Base-by-base conservation (phyloP, 2,113 vertebrate genomes). In the Acrocephalus arundinaceus region DNA sequence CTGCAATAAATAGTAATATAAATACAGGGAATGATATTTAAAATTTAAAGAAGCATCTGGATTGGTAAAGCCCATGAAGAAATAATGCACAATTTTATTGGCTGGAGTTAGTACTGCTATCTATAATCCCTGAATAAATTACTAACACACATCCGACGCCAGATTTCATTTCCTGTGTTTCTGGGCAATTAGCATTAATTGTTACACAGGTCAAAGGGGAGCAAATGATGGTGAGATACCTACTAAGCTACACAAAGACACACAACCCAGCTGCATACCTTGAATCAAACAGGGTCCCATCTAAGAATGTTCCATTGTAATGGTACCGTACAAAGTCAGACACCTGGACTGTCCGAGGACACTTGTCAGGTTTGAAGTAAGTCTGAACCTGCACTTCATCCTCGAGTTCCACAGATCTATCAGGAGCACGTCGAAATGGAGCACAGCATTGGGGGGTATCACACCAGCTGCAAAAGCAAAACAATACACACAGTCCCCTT, bases 271-370 rank as follows among this genome's bases (percentile, higher is more conserved):
- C 23, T n/a, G 45, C 31, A 1, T 85, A 99, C 99, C 99, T 99
- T 20, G 99, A 99, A 75, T 99, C 99, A 85, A 99, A 99, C 5
- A 99, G 98, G 0, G 99, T 99, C n/a, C 99, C 99, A 10, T 99
- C 99, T 71, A 99, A 93, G 95, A 99, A 98, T 0, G 99, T 99
- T 21, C 99, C 99, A 2, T 99, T 99, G 96, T 99, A 99, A 95
- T 99, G 99, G 87, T 99, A 99, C 21, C 99, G 98, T 10, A 99
- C 98, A 7, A 98, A 99, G 96, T 99, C 99, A 2, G 99, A 99
- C 72, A 99, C 99, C 97, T 99, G 98, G 46, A 99, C 98, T 35
- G 98, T 98, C 59, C 99, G 98, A 70, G 97, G 74, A 89, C 99
- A 99, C 58, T 81, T 94, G 20, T 98, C 87, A 6, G 99, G 99